Evolutionary conservation across 2,797 vertebrate species (phyloP).

Genomic region (Falco novaeseelandiae): DNA sequence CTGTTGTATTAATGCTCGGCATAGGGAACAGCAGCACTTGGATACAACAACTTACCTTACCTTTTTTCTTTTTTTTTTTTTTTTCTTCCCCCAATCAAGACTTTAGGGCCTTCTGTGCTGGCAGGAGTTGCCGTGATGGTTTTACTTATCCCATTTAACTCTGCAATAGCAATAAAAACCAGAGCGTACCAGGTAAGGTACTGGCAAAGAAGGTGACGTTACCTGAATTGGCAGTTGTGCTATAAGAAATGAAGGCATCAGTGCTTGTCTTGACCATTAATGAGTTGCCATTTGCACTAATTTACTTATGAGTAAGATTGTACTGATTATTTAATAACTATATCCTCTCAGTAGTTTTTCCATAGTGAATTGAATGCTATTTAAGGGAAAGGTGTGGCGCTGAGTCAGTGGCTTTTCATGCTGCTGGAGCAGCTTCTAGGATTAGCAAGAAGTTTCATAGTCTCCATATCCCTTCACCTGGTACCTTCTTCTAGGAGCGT

Average conservation of each 20-base stretch:
- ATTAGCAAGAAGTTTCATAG: not conserved
- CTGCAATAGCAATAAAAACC: conserved; percentile 91
- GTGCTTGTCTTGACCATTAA: not conserved
- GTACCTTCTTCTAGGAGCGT: not conserved
- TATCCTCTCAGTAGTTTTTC: not conserved
- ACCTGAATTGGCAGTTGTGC: not conserved
- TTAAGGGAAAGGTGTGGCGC: not conserved
- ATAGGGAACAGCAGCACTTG: not conserved
- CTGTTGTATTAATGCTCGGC: not conserved
- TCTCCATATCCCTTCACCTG: not conserved
- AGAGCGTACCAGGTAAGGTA: conserved; percentile 87
- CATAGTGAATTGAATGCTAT: not conserved
- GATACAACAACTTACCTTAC: not conserved
- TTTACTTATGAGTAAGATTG: not conserved
- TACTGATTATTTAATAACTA: not conserved
- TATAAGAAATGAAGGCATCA: not conserved
- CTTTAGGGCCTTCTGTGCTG: conserved; percentile 89
- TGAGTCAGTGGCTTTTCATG: not conserved
- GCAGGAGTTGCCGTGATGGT: conserved; percentile 95
- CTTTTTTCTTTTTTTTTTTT: not conserved
- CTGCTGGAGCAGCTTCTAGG: not conserved
- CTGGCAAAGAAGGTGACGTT: not conserved
- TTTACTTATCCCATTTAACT: conserved; percentile 92
- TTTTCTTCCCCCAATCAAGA: conserved; percentile 66
- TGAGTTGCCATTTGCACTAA: not conserved